These are phyloP conservation scores for Brachionus manjavacas DNA, from an alignment of 1,140 invertebrate species.

Conservation along the genomic window DNA sequence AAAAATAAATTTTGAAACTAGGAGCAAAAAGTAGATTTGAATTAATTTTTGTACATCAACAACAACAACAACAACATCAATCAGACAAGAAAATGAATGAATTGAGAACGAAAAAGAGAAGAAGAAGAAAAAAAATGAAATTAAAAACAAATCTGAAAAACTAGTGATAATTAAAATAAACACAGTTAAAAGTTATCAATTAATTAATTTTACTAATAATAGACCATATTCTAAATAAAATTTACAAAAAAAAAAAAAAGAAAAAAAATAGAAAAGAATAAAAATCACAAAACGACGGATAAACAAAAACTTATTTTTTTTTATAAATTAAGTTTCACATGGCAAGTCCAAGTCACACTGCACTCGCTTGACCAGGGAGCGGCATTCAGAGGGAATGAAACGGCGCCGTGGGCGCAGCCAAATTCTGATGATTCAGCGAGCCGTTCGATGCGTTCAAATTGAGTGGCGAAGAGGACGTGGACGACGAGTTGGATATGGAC, in stretches of 20 bases:
- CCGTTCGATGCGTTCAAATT: neutral
- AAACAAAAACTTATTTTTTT: neutral
- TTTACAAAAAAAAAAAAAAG: neutral
- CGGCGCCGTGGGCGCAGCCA: neutral
- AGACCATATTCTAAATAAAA: slow-evolving; percentile 14
- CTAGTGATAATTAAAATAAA: neutral
- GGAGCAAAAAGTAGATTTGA: neutral
- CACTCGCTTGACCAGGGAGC: neutral
- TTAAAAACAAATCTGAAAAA: too few species aligned
- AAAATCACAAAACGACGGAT: slow-evolving; percentile 23
- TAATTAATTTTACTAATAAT: slow-evolving; percentile 4
- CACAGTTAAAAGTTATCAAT: neutral
- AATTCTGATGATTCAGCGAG: neutral
- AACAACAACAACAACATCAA: neutral
- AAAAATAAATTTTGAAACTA: neutral
- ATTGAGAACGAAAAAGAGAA: neutral
- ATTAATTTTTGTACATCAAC: neutral
- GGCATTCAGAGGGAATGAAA: slow-evolving; percentile 19
- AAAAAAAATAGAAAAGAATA: neutral
- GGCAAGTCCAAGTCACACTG: neutral
- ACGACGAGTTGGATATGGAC: slow-evolving; percentile 38
- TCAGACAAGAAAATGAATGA: neutral
- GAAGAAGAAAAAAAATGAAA: too few species aligned
- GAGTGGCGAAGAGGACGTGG: slow-evolving; percentile 30
- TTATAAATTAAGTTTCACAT: slow-evolving; percentile 7